Base-by-base conservation (phyloP, 2,113 vertebrate species). In the Oryzias melastigma region DNA sequence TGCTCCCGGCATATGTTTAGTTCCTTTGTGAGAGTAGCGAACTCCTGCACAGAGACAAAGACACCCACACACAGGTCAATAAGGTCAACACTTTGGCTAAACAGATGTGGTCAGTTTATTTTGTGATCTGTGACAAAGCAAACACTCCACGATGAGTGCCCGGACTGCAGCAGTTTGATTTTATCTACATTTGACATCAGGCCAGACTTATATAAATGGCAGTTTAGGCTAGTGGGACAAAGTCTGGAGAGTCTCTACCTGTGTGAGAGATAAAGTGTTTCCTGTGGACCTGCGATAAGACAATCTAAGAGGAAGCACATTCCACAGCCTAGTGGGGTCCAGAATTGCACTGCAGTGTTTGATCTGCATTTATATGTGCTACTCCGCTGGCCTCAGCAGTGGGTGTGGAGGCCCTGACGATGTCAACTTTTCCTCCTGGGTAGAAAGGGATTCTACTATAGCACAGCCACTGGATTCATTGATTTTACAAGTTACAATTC, bases 1-100 rank as follows among this genome's bases (percentile, higher is more conserved):
- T 98, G 96, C 86, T 98, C 96, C 74, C 95, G 91, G 85, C 95
- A 98, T 43, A 91, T 87, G 69, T 94, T 98, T 75, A 98, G 93
- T 92, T 98, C 96, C 89, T 96, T 95, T 0, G 95, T 97, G 83
- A 98, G 87, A 14, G 95, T 94, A n/a, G 96, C 94, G 86, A 98
- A 97, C 93, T 98, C 96, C 96, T 98, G 89, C 15, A 64, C 83
- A 25, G 44, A 79, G 47, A 80, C 59, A 80, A 60, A 73, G 50
- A 77, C 20, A 75, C 50, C 61, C 22, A 67, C 42, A 22, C 58
- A 53, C 22, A 73, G 65, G 62, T 85, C 78, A 78, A 69, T 53
- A 35, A 19, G 19, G 49, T 16, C 18, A 53, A 18, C 47, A 40
- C 19, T 42, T 59, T 42, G 42, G 20, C 17, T 27, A 35, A 50